Base-by-base conservation (phyloP, 2,888 invertebrate species). In the Leucophenga montana region DNA sequence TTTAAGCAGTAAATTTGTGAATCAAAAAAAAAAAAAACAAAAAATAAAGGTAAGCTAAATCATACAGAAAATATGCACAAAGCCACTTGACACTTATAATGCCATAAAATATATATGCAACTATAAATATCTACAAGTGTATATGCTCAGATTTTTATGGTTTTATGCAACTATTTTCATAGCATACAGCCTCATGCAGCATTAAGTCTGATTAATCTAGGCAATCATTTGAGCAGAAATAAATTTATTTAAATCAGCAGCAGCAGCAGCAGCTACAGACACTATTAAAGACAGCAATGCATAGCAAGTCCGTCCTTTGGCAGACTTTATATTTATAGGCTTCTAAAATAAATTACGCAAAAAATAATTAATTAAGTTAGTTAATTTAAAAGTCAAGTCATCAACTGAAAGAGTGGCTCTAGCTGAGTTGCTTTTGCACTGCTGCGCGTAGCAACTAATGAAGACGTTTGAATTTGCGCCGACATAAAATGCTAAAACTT, bases 301-400 rank as follows among this genome's bases (percentile, higher is more conserved):
- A 3, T 39, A 5, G 39, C 39, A 39, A 33, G 39, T 8, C 3
- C 9, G 39, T 39, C 39, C 39, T 39, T 8, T 39, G 39, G 39
- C 9, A 5, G 39, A 4, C 39, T 39, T 39, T 39, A 39, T 11
- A 39, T 11, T 8, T 11, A 39, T 11, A 39, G 39, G 11, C 39
- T 39, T 39, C 39, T 13, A 9, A 57, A 57, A 57, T 57, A 57
- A 57, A 57, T 57, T n/a, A 57, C 8, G 18, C 13, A 27, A 27
- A 57, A 57, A 27, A 57, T 27, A 14, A 57, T 57, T 57, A 54
- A 54, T 54, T 54, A 57, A 57, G 22, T 57, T 31, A 57, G 57
- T 57, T 22, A 57, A 57, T 27, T 57, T 27, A 57, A 57, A 57
- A 57, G 57, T 57, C 57, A 57, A 22, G 31, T 57, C 39, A 39